Evolutionary conservation across 1,140 invertebrate species (phyloP), one percentile per base, ranked within the genome.

Genomic region (Matsumurasca onukii): DNA sequence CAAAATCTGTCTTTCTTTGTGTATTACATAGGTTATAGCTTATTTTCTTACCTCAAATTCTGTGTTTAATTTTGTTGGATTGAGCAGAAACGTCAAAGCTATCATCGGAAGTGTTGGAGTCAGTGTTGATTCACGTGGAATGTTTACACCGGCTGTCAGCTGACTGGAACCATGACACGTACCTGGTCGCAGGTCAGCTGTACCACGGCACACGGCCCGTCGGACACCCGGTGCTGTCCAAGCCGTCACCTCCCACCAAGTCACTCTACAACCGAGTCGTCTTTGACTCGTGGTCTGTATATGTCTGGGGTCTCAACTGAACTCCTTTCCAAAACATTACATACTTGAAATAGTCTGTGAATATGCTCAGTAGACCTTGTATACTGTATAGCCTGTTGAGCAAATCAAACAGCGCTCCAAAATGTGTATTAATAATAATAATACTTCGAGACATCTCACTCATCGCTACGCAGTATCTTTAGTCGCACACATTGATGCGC

Each of bases 261-360:
- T 87, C 88, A 29, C 88, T 94, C 76, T 91, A 93, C 79, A 85
- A 90, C 0, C 84, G 89, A 71, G 86, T 96, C 48, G 84, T 91
- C 67, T 95, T 95, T 81, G 91, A 95, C 79, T 88, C 88, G 55
- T 94, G 91, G 93, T 92, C n/a, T n/a, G n/a, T n/a, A n/a, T n/a
- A n/a, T n/a, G n/a, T n/a, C n/a, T n/a, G n/a, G n/a, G 76, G 80
- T n/a, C n/a, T n/a, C n/a, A n/a, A n/a, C n/a, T n/a, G n/a, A n/a
- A n/a, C n/a, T n/a, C n/a, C n/a, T n/a, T n/a, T n/a, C n/a, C n/a
- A n/a, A n/a, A n/a, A n/a, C n/a, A n/a, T n/a, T n/a, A n/a, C n/a
- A n/a, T n/a, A n/a, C n/a, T n/a, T n/a, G n/a, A n/a, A n/a, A n/a
- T n/a, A n/a, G n/a, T n/a, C n/a, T n/a, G n/a, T n/a, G n/a, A n/a